Conservation (phyloP, 53 echinoderm and acorn worm species). For the Astropecten irregularis region DNA sequence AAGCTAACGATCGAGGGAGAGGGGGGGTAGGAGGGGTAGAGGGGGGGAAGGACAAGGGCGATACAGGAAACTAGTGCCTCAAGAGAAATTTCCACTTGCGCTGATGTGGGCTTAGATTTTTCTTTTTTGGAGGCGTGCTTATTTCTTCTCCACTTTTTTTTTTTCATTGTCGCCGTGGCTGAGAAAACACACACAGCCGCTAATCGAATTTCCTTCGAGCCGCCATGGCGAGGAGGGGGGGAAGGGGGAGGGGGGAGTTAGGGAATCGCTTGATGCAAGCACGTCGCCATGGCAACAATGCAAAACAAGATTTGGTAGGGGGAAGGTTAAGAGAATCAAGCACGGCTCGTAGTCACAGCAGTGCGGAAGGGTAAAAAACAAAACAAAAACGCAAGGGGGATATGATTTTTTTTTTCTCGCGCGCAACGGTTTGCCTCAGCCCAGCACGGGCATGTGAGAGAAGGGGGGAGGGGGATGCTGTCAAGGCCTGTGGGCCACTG, state of each 20-base stretch:
- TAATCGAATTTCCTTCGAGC: slow-evolving; percentile 46
- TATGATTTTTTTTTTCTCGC: too few species aligned
- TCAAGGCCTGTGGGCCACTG: background rate
- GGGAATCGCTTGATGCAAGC: slow-evolving; percentile 43
- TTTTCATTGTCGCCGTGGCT: slow-evolving; percentile 21
- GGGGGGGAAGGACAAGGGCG: background rate
- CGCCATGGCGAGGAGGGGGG: slow-evolving; percentile 17
- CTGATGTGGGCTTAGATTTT: slow-evolving; percentile 7
- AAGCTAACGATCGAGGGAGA: background rate
- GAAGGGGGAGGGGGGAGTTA: too few species aligned
- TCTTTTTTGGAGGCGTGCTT: background rate
- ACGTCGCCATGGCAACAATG: slow-evolving; percentile 61
- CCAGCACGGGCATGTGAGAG: too few species aligned
- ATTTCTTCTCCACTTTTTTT: too few species aligned
- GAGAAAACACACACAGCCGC: slow-evolving; percentile 56
- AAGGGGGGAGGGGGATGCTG: too few species aligned
- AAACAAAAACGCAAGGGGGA: too few species aligned
- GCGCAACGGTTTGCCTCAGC: too few species aligned
- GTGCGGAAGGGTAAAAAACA: too few species aligned
- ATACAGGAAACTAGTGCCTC: slow-evolving; percentile 9
- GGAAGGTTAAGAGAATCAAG: background rate
- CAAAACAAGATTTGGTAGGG: slow-evolving; percentile 22
- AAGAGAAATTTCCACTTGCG: slow-evolving; percentile 24
- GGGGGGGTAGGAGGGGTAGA: background rate
- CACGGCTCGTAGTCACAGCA: too few species aligned